Evolutionary conservation across 2,888 invertebrate genomes (phyloP), one percentile per base, ranked within the genome.

Genomic region (Mesoligia furuncula): DNA sequence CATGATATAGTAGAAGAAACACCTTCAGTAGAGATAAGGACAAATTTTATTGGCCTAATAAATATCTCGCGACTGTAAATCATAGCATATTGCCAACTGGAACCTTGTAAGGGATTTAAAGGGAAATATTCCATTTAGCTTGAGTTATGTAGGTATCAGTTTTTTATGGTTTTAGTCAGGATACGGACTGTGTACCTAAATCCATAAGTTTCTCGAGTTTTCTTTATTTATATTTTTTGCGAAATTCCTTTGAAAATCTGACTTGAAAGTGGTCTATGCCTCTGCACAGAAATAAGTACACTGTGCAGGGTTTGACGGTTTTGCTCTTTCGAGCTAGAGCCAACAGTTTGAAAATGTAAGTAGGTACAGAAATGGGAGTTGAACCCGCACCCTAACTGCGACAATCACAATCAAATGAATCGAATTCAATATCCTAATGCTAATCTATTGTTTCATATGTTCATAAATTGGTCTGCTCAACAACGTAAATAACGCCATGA

Each of bases 21-120:
- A 83, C 85, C 85, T 85, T 83, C 36, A 42, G 15, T 48, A 75
- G 84, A 88, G 88, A 81, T 89, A 88, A 90, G 90, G 93, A 93
- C 92, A 92, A 93, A 92, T 93, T 93, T 93, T 93, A 93, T 93
- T 92, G 92, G 90, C 79, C 90, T 91, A 92, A 93, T 93, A 93
- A 93, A 93, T 93, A 93, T 92, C 89, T 87, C 77, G 31, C 84
- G 84, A 72, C 88, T 80, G 91, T 93, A 92, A 93, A 93, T 93
- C 92, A 91, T 88, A 88, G 85, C 87, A 90, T 92, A 93, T 92
- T 92, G 92, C 92, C 87, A 81, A 87, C 87, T 86, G 83, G 85
- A 78, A 85, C 84, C 81, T 71, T 80, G 85, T 83, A 83, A 85
- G 86, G 90, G 89, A 88, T 90, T 90, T 89, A 83, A 88, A 86